phyloP scores from a whole-genome alignment of 2,888 invertebrate genomes.

The Biston stratarius region DNA sequence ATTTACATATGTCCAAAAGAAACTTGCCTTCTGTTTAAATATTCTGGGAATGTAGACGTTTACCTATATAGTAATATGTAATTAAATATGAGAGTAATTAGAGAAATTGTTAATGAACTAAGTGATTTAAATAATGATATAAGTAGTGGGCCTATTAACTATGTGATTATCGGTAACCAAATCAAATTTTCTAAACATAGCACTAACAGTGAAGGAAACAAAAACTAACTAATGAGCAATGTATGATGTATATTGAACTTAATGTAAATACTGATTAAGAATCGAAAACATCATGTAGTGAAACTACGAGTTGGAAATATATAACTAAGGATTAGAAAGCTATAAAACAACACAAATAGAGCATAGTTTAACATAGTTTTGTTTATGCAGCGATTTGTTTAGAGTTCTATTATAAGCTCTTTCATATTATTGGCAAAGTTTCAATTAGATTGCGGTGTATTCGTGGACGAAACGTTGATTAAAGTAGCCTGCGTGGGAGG shows the following conservation, averaged over 20 bases:
- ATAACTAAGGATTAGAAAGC: too few species aligned
- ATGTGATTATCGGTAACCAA: too few species aligned
- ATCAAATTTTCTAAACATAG: too few species aligned
- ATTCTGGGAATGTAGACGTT: not conserved
- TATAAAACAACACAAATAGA: too few species aligned
- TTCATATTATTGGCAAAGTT: conserved; percentile 13
- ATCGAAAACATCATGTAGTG: too few species aligned
- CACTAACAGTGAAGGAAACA: too few species aligned
- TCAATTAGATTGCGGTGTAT: conserved; percentile 16
- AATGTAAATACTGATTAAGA: too few species aligned
- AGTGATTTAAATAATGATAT: not conserved
- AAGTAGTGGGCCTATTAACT: not conserved
- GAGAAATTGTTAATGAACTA: not conserved
- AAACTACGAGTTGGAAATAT: too few species aligned
- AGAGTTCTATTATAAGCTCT: not conserved
- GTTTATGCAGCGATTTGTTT: not conserved
- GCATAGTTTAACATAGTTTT: too few species aligned
- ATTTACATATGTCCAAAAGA: conserved; percentile 21
- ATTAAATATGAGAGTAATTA: conserved; percentile 1
- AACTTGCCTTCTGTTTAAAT: conserved; percentile 7
- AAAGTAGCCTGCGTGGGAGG: conserved; percentile 20
- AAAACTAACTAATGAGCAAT: too few species aligned
- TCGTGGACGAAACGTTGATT: conserved; percentile 1
- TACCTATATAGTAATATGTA: conserved; percentile 5
- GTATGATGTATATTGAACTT: too few species aligned